A percentile compares a stretch with the other conserved stretches of the same genome.
Conservation (phyloP, 2,888 invertebrate species). For the Eristalis pertinax region DNA sequence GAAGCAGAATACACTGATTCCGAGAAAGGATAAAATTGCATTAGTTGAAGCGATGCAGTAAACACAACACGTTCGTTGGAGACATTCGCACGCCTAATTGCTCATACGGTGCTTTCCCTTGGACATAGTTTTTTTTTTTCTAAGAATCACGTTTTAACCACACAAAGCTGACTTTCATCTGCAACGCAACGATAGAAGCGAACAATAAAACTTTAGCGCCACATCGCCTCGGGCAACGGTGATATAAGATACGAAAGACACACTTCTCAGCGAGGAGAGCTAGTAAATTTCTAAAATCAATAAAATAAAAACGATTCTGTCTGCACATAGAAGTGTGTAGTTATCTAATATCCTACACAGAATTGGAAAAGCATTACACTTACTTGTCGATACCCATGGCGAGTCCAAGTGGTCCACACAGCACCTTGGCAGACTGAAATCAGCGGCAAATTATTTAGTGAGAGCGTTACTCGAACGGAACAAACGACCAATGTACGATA, state of each 20-base stretch:
- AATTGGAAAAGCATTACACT: slow-evolving; percentile 26
- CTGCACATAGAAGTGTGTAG: not conserved
- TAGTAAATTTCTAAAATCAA: not conserved
- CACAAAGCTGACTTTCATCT: not conserved
- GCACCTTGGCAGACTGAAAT: slow-evolving; percentile 2
- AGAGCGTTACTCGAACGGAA: slow-evolving; percentile 3
- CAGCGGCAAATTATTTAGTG: not conserved
- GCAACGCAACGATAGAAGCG: not conserved
- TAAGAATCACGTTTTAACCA: not conserved
- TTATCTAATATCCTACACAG: slow-evolving; percentile 17
- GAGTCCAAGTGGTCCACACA: slow-evolving; percentile 19
- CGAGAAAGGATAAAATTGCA: not conserved
- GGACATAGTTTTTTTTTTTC: not conserved
- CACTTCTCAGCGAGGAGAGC: not conserved
- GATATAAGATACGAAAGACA: not conserved
- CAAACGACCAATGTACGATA: not conserved
- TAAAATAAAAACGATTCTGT: not conserved
- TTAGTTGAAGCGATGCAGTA: not conserved
- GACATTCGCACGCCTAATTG: not conserved
- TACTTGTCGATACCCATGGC: slow-evolving; percentile 65
- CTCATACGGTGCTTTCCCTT: not conserved
- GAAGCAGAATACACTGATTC: not conserved
- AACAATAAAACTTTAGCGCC: not conserved
- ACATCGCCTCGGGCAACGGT: not conserved
- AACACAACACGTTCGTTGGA: not conserved